These are phyloP conservation scores for Atethmia centrago DNA, from an alignment of 2,888 invertebrate species.

Conservation along the genomic window DNA sequence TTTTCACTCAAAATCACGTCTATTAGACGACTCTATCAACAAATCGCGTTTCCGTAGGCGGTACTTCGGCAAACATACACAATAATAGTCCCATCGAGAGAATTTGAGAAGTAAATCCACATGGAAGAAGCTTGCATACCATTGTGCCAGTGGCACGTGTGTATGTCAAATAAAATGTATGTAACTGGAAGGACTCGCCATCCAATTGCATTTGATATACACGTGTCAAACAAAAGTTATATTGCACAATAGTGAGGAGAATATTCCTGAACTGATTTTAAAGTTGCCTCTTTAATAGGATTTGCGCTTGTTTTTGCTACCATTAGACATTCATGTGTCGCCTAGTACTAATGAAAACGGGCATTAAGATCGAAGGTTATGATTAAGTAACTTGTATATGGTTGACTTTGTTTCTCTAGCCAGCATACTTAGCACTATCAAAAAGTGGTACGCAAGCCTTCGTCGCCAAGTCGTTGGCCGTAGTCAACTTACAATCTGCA, in stretches of 20 bases:
- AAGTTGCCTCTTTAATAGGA: not conserved
- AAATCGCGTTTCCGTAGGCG: slow-evolving; percentile 13
- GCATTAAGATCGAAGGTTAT: not conserved
- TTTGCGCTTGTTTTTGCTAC: not conserved
- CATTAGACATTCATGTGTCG: not conserved
- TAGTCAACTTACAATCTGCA: too few relatives aligned
- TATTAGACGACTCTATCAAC: not conserved
- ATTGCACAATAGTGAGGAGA: not conserved
- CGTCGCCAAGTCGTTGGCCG: too few relatives aligned
- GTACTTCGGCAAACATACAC: slow-evolving; percentile 13
- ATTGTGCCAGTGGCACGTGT: not conserved
- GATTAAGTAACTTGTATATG: not conserved
- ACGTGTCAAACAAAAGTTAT: not conserved
- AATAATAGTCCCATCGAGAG: not conserved
- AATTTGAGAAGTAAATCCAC: not conserved
- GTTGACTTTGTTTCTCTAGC: not conserved
- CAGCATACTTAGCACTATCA: not conserved
- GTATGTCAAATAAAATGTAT: not conserved
- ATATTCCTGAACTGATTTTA: not conserved
- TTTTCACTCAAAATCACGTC: slow-evolving; percentile 66
- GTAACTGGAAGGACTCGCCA: not conserved
- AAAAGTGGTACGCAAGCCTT: too few relatives aligned
- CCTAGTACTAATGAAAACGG: not conserved
- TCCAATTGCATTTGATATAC: not conserved
- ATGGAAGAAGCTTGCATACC: not conserved